Conservation (phyloP, 2,113 vertebrate genomes). For the Rallus limicola region DNA sequence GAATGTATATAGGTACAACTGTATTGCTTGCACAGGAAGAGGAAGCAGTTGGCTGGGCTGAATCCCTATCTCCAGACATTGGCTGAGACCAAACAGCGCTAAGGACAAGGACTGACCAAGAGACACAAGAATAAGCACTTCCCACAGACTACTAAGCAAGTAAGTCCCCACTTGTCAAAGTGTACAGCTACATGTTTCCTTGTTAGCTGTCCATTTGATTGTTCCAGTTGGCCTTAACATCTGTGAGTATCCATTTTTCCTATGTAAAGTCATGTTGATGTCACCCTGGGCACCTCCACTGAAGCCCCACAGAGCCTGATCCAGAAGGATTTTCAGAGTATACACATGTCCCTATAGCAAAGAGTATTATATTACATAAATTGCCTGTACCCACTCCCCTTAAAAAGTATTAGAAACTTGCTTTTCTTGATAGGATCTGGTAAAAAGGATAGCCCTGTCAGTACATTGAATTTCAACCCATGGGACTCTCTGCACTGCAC, state of each 20-base stretch:
- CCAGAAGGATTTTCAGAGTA: background rate
- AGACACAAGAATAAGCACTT: background rate
- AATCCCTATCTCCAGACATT: background rate
- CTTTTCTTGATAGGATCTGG: background rate
- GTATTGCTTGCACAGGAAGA: background rate
- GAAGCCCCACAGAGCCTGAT: background rate
- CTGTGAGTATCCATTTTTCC: background rate
- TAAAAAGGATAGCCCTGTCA: background rate
- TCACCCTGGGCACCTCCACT: background rate
- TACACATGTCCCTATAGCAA: background rate
- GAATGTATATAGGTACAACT: background rate
- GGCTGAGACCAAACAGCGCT: background rate
- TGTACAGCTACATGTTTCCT: background rate
- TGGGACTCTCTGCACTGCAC: background rate
- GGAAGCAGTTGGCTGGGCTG: background rate
- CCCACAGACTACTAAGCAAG: background rate
- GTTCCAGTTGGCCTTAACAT: background rate
- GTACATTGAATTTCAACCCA: background rate
- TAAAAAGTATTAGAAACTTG: background rate
- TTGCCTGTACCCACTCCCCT: background rate
- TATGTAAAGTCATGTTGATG: background rate
- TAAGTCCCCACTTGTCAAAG: background rate
- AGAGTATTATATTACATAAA: background rate
- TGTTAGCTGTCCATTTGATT: background rate
- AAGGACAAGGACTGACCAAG: background rate